Percentiles rank a stretch among this genome's conserved stretches.
Conservation (phyloP, 2,888 invertebrate species). For the Mythimna ferrago region DNA sequence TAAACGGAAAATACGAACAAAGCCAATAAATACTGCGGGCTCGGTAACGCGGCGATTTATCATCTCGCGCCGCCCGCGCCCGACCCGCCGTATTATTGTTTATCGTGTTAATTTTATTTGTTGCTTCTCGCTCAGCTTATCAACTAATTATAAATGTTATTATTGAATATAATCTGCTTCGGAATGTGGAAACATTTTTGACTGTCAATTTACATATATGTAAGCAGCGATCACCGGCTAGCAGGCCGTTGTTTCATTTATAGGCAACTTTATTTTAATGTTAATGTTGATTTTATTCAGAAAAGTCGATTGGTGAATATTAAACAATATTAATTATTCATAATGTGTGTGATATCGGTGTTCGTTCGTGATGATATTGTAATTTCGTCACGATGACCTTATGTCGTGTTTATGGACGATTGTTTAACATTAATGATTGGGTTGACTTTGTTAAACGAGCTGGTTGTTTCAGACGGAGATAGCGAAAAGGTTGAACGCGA, state of each 20-base stretch:
- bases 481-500: slow-evolving; percentile 97
- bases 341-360: slow-evolving; percentile 70
- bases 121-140: slow-evolving; percentile 82
- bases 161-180: slow-evolving; percentile 81
- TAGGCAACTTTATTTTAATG: slow-evolving; percentile 78
- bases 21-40: slow-evolving; percentile 84
- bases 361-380: slow-evolving; percentile 66
- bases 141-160: slow-evolving; percentile 84
- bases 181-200: slow-evolving; percentile 85
- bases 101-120: slow-evolving; percentile 89
- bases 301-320: slow-evolving; percentile 75
- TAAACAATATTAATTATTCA: slow-evolving; percentile 76
- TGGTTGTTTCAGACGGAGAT: slow-evolving; percentile 96
- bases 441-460: slow-evolving; percentile 42
- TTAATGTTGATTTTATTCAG: slow-evolving; percentile 81
- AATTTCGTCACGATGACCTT: slow-evolving; percentile 63
- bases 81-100: slow-evolving; percentile 81
- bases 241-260: slow-evolving; percentile 76
- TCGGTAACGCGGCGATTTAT: slow-evolving; percentile 84
- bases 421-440: slow-evolving; percentile 46
- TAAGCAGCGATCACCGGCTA: slow-evolving; percentile 71
- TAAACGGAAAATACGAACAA: slow-evolving; percentile 87
- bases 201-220: slow-evolving; percentile 76
- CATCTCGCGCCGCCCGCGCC: slow-evolving; percentile 75
- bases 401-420: slow-evolving; percentile 45